Conservation (phyloP, 2,888 invertebrate species). For the Pinctada fucata region DNA sequence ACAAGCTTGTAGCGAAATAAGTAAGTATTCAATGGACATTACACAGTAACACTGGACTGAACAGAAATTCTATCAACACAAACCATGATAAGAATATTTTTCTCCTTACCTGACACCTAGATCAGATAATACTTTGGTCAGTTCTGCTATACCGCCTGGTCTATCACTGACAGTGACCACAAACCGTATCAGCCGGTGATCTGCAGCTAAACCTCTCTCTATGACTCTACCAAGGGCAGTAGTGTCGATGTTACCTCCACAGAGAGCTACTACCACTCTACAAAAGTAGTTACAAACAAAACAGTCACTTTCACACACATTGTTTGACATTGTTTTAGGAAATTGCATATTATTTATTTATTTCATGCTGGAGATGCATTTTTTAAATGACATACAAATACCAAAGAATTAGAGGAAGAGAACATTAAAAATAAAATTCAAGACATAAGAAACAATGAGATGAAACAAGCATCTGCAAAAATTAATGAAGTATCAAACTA, state of each 20-base stretch:
- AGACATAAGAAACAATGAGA: too few species aligned
- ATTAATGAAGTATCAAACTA: too few species aligned
- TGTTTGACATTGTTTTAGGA: neutral
- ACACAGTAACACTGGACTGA: too few species aligned
- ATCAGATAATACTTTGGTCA: slow-evolving; percentile 86
- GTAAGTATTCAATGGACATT: too few species aligned
- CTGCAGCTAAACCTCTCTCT: slow-evolving; percentile 91
- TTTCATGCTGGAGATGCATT: too few species aligned
- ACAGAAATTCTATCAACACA: too few species aligned
- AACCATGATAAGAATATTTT: too few species aligned
- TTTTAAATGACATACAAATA: too few species aligned
- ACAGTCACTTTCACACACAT: neutral
- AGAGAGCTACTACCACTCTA: slow-evolving; percentile 89
- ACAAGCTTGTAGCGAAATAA: too few species aligned
- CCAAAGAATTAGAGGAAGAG: too few species aligned
- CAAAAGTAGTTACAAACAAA: neutral
- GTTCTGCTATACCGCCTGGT: slow-evolving; percentile 91
- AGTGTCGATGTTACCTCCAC: slow-evolving; percentile 93
- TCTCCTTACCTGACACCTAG: slow-evolving; percentile 82
- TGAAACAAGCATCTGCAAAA: too few species aligned
- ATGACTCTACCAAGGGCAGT: slow-evolving; percentile 91
- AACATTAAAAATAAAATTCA: too few species aligned
- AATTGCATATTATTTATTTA: neutral
- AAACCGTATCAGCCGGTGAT: slow-evolving; percentile 85
- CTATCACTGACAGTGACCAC: slow-evolving; percentile 84